A percentile compares a stretch with the other conserved stretches of the same genome.
Conservation (phyloP, 92 coral and sea anemone genomes). For the Heteractis magnifica region DNA sequence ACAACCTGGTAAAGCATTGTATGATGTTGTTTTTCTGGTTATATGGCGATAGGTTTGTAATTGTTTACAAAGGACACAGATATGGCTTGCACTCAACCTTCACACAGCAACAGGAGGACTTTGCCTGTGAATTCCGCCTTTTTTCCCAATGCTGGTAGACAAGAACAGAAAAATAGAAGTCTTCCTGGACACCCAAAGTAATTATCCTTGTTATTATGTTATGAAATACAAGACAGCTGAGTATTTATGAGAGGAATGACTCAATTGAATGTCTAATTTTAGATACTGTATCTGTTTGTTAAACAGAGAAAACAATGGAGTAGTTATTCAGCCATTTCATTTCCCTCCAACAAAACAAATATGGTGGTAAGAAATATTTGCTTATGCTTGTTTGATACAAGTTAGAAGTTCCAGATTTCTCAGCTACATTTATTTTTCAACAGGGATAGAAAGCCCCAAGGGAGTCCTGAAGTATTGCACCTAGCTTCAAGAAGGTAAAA, state of each 20-base stretch:
- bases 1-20: background rate
- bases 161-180: background rate
- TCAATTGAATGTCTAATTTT: background rate
- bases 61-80: background rate
- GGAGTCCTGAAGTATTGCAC: constrained; percentile 63
- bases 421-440: too few species aligned
- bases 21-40: background rate
- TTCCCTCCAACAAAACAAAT: constrained; percentile 82
- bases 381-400: background rate
- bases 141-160: constrained; percentile 13
- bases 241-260: background rate
- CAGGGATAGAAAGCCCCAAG: constrained; percentile 86
- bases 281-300: background rate
- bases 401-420: background rate
- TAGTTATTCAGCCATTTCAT: constrained; percentile 63
- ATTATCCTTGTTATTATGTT: background rate
- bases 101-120: background rate
- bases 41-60: background rate
- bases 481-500: constrained; percentile 64
- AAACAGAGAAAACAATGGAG: constrained; percentile 17
- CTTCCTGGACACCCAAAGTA: background rate
- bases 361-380: constrained; percentile 61
- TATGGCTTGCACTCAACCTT: constrained; percentile 7
- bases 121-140: constrained; percentile 12
- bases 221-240: background rate